These are phyloP conservation scores for Cariama cristata DNA, from an alignment of 2,113 vertebrate species.

Conservation along the genomic window DNA sequence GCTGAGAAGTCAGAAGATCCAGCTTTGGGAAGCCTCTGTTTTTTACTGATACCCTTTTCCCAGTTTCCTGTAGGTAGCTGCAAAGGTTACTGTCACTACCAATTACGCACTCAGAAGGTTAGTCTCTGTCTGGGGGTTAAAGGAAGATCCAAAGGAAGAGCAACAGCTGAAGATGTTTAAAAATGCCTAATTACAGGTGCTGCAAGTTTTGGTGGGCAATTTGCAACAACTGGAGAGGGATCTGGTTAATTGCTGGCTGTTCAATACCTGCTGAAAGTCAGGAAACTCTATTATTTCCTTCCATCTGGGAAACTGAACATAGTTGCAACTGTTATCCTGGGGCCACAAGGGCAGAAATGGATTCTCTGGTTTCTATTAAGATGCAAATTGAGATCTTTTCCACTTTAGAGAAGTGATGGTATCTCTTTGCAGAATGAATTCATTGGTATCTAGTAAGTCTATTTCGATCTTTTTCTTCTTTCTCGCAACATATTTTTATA, in stretches of 20 bases:
- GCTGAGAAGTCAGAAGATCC: background rate
- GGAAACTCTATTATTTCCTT: conserved; percentile 3
- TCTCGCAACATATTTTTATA: conserved; percentile 24
- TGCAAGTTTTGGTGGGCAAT: background rate
- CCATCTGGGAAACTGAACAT: background rate
- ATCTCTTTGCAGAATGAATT: conserved; percentile 44
- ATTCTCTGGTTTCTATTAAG: conserved; percentile 63
- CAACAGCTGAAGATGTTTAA: background rate
- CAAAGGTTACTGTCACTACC: background rate
- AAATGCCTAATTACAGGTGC: background rate
- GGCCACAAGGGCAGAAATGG: conserved; percentile 27
- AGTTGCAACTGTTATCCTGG: conserved; percentile 1
- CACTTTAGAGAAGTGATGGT: conserved; percentile 48
- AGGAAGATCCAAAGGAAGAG: background rate
- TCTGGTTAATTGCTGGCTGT: background rate
- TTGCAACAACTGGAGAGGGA: background rate
- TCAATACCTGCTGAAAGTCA: background rate
- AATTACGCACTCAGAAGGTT: background rate
- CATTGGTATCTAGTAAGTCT: conserved; percentile 20
- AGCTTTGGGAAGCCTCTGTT: background rate
- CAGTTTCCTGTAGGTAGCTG: background rate
- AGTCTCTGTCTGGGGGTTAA: background rate
- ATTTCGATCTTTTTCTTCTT: conserved; percentile 2
- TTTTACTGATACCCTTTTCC: background rate
- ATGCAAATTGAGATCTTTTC: conserved; percentile 63